Base-by-base conservation (phyloP, 2,888 invertebrate species). In the Meta bourneti region DNA sequence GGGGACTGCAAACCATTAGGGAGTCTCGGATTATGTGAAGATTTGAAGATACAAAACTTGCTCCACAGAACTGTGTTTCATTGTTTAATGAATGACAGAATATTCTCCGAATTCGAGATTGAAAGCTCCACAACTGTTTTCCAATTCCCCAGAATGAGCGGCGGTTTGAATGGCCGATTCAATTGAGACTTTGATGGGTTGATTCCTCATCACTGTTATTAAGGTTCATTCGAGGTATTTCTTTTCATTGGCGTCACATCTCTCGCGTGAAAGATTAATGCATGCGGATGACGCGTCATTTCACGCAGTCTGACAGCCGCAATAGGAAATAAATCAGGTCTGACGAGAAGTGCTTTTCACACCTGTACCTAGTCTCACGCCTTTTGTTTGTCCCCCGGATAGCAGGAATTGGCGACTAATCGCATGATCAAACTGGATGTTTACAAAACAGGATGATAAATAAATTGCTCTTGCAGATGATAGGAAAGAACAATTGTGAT, bases 231-330 rank as follows among this genome's bases (percentile, higher is more conserved):
- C n/a, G n/a, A 85, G 75, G 48, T 74, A 34, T 74, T 74, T 74
- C 51, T 75, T 69, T 69, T 85, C 48, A 77, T 85, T 9, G 69
- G 11, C 16, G 34, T 77, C 61, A 77, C 20, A 16, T 54, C 54
- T 54, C 74, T 74, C 52, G 69, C 34, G n/a, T 77, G 74, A 74
- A 69, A 52, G 71, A 83, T 87, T 71, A 78, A 78, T 71, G 34
- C 70, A 34, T n/a, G 69, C n/a, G 70, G 77, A 54, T 89, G 82
- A 78, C 54, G 71, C 78, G 89, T 83, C 83, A 89, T 78, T 89
- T 74, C 54, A 54, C 48, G 69, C 20, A 34, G 78, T 77, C 69
- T 82, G 89, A 83, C 89, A 89, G 19, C 49, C 9, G 79, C 51
- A 75, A 74, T 74, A 16, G 48, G 51, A 70, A 75, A 81, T 77